Evolutionary conservation across 2,888 invertebrate species (phyloP), one percentile per base, ranked within the genome.

Genomic region (Dysmachus trigonus): DNA sequence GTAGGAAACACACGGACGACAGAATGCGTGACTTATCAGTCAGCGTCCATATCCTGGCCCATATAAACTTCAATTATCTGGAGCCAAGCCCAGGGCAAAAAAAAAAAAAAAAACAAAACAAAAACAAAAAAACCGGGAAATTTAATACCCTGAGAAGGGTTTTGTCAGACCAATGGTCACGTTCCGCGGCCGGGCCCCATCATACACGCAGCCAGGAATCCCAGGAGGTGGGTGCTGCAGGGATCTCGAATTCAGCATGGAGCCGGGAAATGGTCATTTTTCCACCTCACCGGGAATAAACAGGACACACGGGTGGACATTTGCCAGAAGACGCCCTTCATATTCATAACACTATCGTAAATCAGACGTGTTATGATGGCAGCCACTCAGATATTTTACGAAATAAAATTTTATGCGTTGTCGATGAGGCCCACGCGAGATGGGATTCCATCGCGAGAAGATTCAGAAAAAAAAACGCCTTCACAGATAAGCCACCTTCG

Each of bases 61-160:
- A 82, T 82, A 82, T 82, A 62, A 82, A 82, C 81, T 82, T 82
- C 81, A 82, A 82, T 82, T 82, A 82, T 82, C 30, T 82, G 33
- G n/a, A 62, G 81, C 81, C 81, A 31, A 82, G 62, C 62, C 62
- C 53, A 82, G 62, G 51, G n/a, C n/a, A n/a, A n/a, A n/a, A n/a
- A n/a, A n/a, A n/a, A n/a, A n/a, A n/a, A n/a, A n/a, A n/a, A n/a
- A n/a, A n/a, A n/a, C n/a, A n/a, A n/a, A n/a, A n/a, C n/a, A n/a
- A n/a, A n/a, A n/a, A n/a, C n/a, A 62, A 53, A 77, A 77, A 77
- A 77, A 33, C 33, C 51, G 35, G 27, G 62, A 62, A 82, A 82
- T 82, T 82, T 82, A 82, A 82, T 82, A 35, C 81, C 35, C 31
- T 18, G 33, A 27, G n/a, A 31, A 62, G 27, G 53, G 41, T 30